Base-by-base conservation (phyloP, 2,888 invertebrate genomes). In the Steinernema carpocapsae region DNA sequence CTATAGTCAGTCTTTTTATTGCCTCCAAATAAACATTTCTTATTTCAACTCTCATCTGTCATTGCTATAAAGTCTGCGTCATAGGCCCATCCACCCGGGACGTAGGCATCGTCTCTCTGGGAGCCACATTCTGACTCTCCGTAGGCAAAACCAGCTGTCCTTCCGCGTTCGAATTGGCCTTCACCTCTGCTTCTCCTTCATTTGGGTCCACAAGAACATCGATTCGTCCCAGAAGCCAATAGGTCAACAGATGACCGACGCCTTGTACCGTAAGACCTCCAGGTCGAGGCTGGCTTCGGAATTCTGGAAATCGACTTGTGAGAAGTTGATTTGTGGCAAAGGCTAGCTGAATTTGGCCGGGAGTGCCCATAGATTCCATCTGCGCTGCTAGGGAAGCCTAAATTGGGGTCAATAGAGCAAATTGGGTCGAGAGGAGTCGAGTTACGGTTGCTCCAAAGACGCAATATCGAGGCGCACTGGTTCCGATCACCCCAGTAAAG, bases 401-500 rank as follows among this genome's bases (percentile, higher is more conserved):
- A 56, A 83, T 56, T 14, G 46, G 19, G 19, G 10, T 42, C 2
- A 22, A 37, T 22, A 29, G 24, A 17, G 24, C 3, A 56, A 48
- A 77, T 45, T 12, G 32, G 14, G 10, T 29, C 42, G 37, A 48
- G 17, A 48, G 3, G 19, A 3, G 4, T 19, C 19, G 24, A 26
- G 64, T 26, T 45, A 86, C 86, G 48, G 86, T 81, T 32, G 77
- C 78, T n/a, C 87, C 87, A 72, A 87, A 87, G 22, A 86, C 82
- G 22, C 85, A 84, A 71, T 87, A 87, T 70, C 85, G 71, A 4
- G 87, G 87, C 22, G 85, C 86, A 19, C 82, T 78, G 45, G 82
- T 76, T 19, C 87, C 87, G 46, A 87, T 84, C 37, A 87, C 85
- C 12, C 87, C 87, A 14, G 86, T 78, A 75, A 85, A 86, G 37